Conservation (phyloP, 2,797 vertebrate species). For the Esox masquinongy region DNA sequence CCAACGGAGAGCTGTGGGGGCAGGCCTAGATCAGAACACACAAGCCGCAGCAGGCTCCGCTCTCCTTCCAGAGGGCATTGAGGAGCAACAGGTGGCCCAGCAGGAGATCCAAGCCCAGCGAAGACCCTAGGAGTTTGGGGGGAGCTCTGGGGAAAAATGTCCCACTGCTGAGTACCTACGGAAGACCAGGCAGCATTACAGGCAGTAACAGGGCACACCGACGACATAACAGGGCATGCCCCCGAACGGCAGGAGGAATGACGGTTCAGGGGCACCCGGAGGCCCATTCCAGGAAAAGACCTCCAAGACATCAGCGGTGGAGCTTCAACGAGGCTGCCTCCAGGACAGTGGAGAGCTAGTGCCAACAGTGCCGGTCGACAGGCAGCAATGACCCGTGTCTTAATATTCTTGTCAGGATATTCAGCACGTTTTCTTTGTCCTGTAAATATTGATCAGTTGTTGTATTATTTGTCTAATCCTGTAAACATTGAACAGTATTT, state of each 20-base stretch:
- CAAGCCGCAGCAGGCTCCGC: slow-evolving; percentile 21
- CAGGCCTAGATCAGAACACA: slow-evolving; percentile 27
- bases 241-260: too few species aligned
- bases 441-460: too few species aligned
- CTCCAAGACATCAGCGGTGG: not conserved
- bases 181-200: not conserved
- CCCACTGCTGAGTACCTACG: slow-evolving; percentile 7
- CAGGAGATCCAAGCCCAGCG: too few species aligned
- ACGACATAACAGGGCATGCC: too few species aligned
- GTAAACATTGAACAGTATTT: too few species aligned
- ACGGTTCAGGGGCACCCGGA: too few species aligned
- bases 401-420: not conserved
- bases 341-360: not conserved
- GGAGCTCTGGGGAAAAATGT: not conserved
- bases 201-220: too few species aligned
- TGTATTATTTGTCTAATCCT: too few species aligned
- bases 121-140: not conserved
- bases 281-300: not conserved
- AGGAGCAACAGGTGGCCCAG: not conserved
- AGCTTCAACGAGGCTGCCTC: slow-evolving; percentile 14
- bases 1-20: not conserved
- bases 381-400: not conserved
- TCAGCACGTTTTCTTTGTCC: too few species aligned
- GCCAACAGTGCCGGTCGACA: slow-evolving; percentile 5
- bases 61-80: slow-evolving; percentile 28